Base-by-base conservation (phyloP, 2,797 vertebrate genomes). In the Benthosema pterotum region DNA sequence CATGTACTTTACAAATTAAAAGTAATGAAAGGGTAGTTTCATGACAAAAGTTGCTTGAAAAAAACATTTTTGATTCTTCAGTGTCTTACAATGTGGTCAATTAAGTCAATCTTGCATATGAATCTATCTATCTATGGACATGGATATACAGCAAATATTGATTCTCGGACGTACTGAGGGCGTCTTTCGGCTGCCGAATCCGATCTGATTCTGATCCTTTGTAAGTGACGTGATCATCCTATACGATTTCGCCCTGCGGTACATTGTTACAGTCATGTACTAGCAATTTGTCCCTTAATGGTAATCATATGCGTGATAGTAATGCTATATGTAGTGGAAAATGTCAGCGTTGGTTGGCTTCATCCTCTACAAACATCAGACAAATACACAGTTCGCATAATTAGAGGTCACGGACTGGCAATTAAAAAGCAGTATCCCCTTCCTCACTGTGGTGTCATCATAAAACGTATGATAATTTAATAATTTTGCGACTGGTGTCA, bases 381-480 rank as follows among this genome's bases (percentile, higher is more conserved):
- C 82, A 83, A 87, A 89, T 84, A 85, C 80, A 77, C 67, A 79
- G 79, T 87, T 78, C 67, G 70, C 79, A 82, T 89, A 88, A 89
- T 89, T 84, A 77, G 83, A 85, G 88, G 88, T 89, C 89, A 84
- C 65, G 72, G 74, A 65, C 76, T 65, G 73, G 79, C 86, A 88
- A 89, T 90, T 91, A 90, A 90, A 90, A 90, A 89, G 79, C 80
- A 70, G 77, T 83, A 87, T 86, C 77, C 79, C 81, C 86, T 78
- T 81, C 83, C 82, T 78, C 74, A 77, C 63, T 66, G 25, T n/a
- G 13, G 77, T 83, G 73, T 83, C 84, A 85, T 84, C 79, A 77
- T 82, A 87, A 87, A 89, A 83, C 75, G 77, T 82, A 85, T 80
- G 81, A 86, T 87, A 82, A 83, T 88, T 85, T 85, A 78, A 83